These are phyloP conservation scores for Invenusta paracnida DNA, from an alignment of 2,888 invertebrate species.

Conservation along the genomic window DNA sequence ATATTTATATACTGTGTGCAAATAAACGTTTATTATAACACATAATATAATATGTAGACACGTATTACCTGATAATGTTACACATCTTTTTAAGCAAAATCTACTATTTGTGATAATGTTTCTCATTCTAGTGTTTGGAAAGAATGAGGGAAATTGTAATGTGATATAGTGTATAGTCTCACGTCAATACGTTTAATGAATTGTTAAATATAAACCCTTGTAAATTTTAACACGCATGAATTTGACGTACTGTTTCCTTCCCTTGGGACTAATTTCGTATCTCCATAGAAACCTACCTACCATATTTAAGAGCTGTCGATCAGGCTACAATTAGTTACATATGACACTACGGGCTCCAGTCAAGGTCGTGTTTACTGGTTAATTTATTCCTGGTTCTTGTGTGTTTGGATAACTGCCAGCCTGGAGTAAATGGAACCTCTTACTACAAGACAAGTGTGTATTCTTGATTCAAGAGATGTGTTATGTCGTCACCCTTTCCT, in stretches of 20 bases:
- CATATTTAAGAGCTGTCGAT: neutral
- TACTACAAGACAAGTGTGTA: neutral
- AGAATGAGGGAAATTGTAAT: too few relatives aligned
- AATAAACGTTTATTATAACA: too few relatives aligned
- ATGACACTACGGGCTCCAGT: too few relatives aligned
- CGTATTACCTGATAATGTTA: too few relatives aligned
- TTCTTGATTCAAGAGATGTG: neutral
- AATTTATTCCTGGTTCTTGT: neutral
- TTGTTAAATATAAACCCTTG: neutral
- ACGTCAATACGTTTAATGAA: too few relatives aligned
- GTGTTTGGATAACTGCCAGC: neutral
- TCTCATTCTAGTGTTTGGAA: too few relatives aligned
- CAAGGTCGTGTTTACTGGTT: neutral
- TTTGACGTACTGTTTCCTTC: neutral
- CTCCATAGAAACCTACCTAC: neutral
- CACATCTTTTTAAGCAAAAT: too few relatives aligned
- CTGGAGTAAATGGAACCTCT: neutral
- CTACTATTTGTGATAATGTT: too few relatives aligned
- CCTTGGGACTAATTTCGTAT: neutral
- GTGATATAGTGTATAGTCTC: too few relatives aligned
- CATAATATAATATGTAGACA: too few relatives aligned
- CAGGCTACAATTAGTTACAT: neutral
- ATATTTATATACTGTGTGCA: too few relatives aligned
- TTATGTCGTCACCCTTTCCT: neutral
- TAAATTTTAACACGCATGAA: neutral